Base-by-base conservation (phyloP, 2,888 invertebrate genomes). In the Amblyjoppa proteus region DNA sequence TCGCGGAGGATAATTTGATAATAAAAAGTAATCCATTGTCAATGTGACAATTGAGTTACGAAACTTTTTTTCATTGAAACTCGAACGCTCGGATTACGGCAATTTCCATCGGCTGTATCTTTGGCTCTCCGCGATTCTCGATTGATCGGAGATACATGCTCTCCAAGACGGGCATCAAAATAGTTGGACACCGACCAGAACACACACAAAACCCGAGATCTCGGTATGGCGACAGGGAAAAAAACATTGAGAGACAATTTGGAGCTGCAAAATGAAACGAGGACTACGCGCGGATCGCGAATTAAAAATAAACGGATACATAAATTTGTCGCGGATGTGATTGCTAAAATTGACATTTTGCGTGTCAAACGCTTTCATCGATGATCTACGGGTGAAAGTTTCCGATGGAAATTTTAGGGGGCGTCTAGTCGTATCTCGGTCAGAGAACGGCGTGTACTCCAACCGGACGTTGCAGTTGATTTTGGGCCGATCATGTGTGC, bases 121-220 rank as follows among this genome's bases (percentile, higher is more conserved):
- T 56, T 25, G 56, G 20, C 20, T 56, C 25, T 56, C 56, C 3
- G 20, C 25, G 25, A 56, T 56, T 2, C 11, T 56, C 20, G 56
- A 56, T 25, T 56, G 11, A 25, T 25, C 58, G 28, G 28, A 58
- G 28, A 28, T 28, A 58, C 58, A 13, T 28, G 11, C 4, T 58
- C 28, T 25, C 25, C 11, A 4, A 25, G 58, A 58, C 58, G 25
- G 13, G 28, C 13, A 28, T 58, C 28, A 58, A 28, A 20, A 25
- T 28, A 25, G 83, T 87, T 87, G 87, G 85, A 81, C 49, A 53
- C 16, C 56, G 66, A 85, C 87, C 87, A 87, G 83, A 83, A 69
- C 20, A 69, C 69, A 81, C 64, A 76, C 71, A 70, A 70, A 25
- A 51, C 51, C 61, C 61, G 53, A 64, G 34, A 49, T 56, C 25